Conservation (phyloP, 2,888 invertebrate species). For the Psococerastis gibbosa region DNA sequence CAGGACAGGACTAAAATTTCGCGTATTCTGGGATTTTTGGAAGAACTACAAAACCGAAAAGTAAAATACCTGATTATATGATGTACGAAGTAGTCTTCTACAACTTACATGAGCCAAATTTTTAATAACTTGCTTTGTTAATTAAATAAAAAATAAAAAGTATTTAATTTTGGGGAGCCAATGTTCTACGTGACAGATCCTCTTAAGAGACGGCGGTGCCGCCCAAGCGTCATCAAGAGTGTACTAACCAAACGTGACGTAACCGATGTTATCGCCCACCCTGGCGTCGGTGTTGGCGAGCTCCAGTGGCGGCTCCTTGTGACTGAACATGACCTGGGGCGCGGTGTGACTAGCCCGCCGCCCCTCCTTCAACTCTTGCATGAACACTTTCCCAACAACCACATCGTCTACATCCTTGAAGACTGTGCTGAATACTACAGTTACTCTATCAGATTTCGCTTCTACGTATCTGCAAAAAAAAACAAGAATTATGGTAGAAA, state of each 20-base stretch:
- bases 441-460: slow-evolving; percentile 94
- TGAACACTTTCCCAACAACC: slow-evolving; percentile 96
- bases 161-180: too few species aligned
- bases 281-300: slow-evolving; percentile 82
- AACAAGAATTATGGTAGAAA: not conserved
- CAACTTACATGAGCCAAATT: too few species aligned
- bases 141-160: too few species aligned
- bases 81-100: too few species aligned
- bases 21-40: too few species aligned
- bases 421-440: slow-evolving; percentile 96
- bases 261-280: slow-evolving; percentile 93
- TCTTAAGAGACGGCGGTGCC: too few species aligned
- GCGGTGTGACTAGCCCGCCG: slow-evolving; percentile 89
- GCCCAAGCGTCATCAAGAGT: too few species aligned
- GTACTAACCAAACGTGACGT: slow-evolving; percentile 93
- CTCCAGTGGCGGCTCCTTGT: slow-evolving; percentile 93
- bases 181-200: too few species aligned
- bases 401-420: slow-evolving; percentile 98
- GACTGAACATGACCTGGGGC: slow-evolving; percentile 75
- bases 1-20: too few species aligned
- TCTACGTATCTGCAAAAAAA: slow-evolving; percentile 69
- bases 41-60: too few species aligned
- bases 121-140: too few species aligned
- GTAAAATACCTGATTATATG: too few species aligned
- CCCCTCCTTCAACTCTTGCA: slow-evolving; percentile 98